These are phyloP conservation scores for Folsomia manolachei DNA, from an alignment of 2,888 invertebrate species.

Conservation along the genomic window DNA sequence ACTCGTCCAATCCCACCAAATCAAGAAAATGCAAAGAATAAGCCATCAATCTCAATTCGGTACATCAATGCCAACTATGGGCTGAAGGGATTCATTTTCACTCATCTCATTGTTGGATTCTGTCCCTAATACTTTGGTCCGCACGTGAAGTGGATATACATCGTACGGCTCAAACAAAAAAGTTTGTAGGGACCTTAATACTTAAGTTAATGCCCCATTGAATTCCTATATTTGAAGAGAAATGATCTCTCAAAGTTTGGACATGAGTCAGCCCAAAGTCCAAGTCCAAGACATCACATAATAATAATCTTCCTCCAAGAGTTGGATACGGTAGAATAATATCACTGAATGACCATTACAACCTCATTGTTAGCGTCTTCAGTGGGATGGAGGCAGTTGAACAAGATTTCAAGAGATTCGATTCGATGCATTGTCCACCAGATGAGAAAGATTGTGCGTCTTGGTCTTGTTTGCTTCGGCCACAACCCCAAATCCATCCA, in stretches of 20 bases:
- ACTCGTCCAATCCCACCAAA: not conserved
- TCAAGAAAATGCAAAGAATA: not conserved
- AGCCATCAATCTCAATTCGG: not conserved
- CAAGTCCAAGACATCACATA: too few relatives aligned
- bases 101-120: too few relatives aligned
- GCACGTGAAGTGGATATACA: too few relatives aligned
- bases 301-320: not conserved
- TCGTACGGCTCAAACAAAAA: too few relatives aligned
- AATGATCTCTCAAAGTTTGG: not conserved
- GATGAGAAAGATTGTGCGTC: not conserved
- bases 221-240: not conserved
- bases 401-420: too few relatives aligned
- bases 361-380: not conserved
- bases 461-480: not conserved
- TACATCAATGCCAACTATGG: not conserved
- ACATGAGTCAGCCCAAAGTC: not conserved
- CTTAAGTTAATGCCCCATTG: not conserved
- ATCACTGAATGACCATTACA: not conserved
- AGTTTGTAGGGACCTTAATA: not conserved
- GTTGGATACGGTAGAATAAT: not conserved
- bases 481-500: not conserved
- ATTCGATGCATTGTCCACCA: not conserved
- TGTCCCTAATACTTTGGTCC: too few relatives aligned
- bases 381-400: not conserved
- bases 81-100: too few relatives aligned